Evolutionary conservation across 2,888 invertebrate species (phyloP), one percentile per base, ranked within the genome.

Genomic region (Aphrophora alni): DNA sequence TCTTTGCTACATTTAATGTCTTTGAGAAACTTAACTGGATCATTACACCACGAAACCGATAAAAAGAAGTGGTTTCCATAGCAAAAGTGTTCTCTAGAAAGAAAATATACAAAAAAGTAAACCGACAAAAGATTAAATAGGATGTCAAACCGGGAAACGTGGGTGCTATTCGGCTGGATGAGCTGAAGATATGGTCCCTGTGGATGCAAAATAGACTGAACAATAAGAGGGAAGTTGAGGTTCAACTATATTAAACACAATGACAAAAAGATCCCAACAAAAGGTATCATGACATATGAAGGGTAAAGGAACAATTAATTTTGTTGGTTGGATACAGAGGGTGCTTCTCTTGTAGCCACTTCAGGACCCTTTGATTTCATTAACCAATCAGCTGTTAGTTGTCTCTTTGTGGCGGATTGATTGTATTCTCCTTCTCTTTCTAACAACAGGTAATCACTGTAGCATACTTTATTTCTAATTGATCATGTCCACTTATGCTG

Each of bases 241-340:
- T 59, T 44, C 59, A 21, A 59, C 21, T 21, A 59, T 59, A 59
- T 59, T n/a, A 59, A 21, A 59, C 59, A 59, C 59, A 59, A 59
- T 59, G 59, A 59, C 59, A 59, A 59, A 21, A 59, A 59, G 59
- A 59, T 3, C 17, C 59, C 21, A 21, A 59, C 59, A 59, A 59
- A 59, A 59, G 59, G 21, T 59, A 59, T 59, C 59, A 59, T 59
- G 59, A 59, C 59, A 59, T 59, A 59, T 59, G 59, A 59, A 59
- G 59, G 59, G 59, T 44, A 44, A 44, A 44, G 44, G 44, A 44
- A 44, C 44, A 44, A 44, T 44, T 44, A 44, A 44, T 44, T 44
- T 44, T 14, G 44, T 44, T 44, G 44, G 44, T 59, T 59, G 59
- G 59, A 21, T 59, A 59, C 59, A 59, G 59, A 59, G 59, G 59